Base-by-base conservation (phyloP, 2,113 vertebrate genomes). In the Pangasianodon hypophthalmus region DNA sequence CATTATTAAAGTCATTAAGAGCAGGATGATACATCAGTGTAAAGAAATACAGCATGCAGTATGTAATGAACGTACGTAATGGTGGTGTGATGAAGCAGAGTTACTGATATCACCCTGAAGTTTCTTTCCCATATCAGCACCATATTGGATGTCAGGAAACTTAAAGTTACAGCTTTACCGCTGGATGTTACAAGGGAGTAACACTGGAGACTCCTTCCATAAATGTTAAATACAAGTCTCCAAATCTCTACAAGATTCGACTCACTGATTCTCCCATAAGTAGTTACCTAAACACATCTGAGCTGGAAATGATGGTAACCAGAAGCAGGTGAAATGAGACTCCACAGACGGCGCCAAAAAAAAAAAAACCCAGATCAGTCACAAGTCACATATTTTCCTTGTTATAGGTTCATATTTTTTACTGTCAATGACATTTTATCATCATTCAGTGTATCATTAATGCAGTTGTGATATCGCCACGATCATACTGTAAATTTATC, bases 271-370 rank as follows among this genome's bases (percentile, higher is more conserved):
- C 50, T 32, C 79, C 46, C 6, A 7, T 21, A 77, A 46, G 4
- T 80, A 16, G 3, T 46, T 10, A 46, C 0, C 1, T 6, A 29
- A 48, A 32, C 26, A 79, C 26, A 8, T 13, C 19, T 26, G 46
- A 80, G 26, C 24, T 50, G 5, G 52, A 46, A 60, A 84, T 67
- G 14, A 87, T 67, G 62, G 56, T 44, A 44, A 87, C 24, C 69
- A 80, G 46, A 32, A 37, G 32, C n/a, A 82, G 48, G 60, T 69
- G 50, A 71, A 87, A 71, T 67, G 46, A 85, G 82, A 80, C 46
- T 21, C 3, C 7, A 44, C 10, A 16, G 10, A 41, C 41, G 1
- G 16, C 7, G 32, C 16, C 6, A 2, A 41, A 73, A 69, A 69
- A 32, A 9, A n/a, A 26, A 18, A 26, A 19, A 1, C 4, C 37